These are phyloP conservation scores for Littorina saxatilis DNA, from an alignment of 1,140 invertebrate genomes.

Conservation along the genomic window DNA sequence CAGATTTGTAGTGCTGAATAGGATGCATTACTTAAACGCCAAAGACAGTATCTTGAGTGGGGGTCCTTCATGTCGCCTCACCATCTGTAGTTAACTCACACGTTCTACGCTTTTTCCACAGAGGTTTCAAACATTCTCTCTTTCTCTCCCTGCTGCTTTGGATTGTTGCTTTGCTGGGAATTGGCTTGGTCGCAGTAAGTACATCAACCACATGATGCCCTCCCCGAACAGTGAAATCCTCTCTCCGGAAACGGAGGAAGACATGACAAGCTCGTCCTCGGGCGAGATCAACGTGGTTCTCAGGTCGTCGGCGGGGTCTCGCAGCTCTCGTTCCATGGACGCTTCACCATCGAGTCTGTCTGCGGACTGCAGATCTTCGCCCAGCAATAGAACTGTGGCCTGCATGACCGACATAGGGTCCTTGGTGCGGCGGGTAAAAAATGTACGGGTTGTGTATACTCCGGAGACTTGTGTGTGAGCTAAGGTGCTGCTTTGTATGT, in stretches of 20 bases:
- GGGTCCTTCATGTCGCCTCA: too few relatives aligned
- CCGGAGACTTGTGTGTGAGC: slow-evolving; percentile 61
- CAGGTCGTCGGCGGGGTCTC: neutral
- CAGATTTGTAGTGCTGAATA: too few relatives aligned
- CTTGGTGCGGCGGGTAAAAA: slow-evolving; percentile 58
- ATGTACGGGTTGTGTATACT: slow-evolving; percentile 58
- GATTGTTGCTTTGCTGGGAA: too few relatives aligned
- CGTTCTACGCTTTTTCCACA: neutral
- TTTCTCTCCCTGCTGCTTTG: neutral
- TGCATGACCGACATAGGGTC: slow-evolving; percentile 59
- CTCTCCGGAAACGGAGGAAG: slow-evolving; percentile 42
- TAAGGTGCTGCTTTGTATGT: too few relatives aligned
- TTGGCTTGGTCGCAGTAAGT: slow-evolving; percentile 61
- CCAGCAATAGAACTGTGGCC: slow-evolving; percentile 38
- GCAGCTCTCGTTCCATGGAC: slow-evolving; percentile 35
- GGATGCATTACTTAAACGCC: too few relatives aligned
- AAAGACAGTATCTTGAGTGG: too few relatives aligned
- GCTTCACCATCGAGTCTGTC: neutral
- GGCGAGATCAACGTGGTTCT: slow-evolving; percentile 23
- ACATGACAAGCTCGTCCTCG: slow-evolving; percentile 24
- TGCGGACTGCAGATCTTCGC: slow-evolving; percentile 24
- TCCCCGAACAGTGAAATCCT: slow-evolving; percentile 50
- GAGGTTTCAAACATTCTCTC: neutral
- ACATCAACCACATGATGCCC: slow-evolving; percentile 57
- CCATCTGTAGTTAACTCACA: neutral